Conservation (phyloP, 1,140 invertebrate genomes). For the Drosophila persimilis region DNA sequence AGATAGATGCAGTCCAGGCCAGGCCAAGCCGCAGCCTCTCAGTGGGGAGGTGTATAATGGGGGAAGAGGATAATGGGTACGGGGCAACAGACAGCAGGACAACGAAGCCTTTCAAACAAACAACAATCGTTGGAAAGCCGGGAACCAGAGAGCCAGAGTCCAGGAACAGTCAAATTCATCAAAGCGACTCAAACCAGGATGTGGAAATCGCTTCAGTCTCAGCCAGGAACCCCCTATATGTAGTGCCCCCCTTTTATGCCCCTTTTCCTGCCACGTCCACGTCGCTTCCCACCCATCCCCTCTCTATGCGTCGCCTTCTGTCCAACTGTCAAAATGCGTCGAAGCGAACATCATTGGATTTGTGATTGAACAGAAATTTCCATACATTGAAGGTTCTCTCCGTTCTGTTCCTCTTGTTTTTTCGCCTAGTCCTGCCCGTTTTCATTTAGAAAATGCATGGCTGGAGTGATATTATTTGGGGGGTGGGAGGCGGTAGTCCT, state of each 20-base stretch:
- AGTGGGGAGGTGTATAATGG: neutral
- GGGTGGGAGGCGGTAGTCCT: neutral
- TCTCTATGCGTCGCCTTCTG: conserved; percentile 24
- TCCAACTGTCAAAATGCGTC: conserved; percentile 82
- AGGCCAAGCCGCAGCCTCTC: conserved; percentile 6
- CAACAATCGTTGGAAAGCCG: conserved; percentile 51
- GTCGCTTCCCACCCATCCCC: neutral
- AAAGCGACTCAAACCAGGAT: conserved; percentile 43
- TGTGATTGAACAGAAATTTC: conserved; percentile 82
- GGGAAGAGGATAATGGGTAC: neutral
- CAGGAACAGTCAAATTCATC: conserved; percentile 64
- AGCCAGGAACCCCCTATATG: neutral
- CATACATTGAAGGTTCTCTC: conserved; percentile 69
- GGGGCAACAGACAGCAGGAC: conserved; percentile 32
- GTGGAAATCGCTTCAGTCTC: conserved; percentile 3
- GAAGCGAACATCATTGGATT: conserved; percentile 83
- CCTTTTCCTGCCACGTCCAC: neutral
- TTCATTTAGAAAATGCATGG: conserved; percentile 76
- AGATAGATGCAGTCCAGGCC: conserved; percentile 25
- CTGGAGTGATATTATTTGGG: conserved; percentile 73
- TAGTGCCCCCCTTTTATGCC: too few relatives aligned
- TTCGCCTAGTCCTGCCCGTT: conserved; percentile 29
- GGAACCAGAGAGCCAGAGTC: too few relatives aligned
- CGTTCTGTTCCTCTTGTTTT: neutral
- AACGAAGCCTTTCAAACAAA: conserved; percentile 70